Base-by-base conservation (phyloP, 92 coral and sea anemone species). In the Porites cylindrica region DNA sequence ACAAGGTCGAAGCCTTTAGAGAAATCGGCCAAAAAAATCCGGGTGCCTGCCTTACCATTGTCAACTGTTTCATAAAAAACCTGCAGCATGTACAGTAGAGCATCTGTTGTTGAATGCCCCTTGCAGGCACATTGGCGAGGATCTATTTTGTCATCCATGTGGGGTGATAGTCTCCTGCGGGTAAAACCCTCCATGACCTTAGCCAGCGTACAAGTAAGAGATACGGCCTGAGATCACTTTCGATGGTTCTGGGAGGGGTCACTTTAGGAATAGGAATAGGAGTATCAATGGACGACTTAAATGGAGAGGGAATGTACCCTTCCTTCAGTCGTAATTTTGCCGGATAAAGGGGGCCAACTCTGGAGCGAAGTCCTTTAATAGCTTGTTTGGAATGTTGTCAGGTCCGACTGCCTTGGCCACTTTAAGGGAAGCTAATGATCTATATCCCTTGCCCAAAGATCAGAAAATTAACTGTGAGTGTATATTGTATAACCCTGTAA, bases 171-270 rank as follows among this genome's bases (percentile, higher is more conserved):
- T 43, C 89, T 84, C 12, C 24, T 56, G 50, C 87, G 74, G 3
- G 88, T 67, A 81, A 89, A 89, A 17, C 93, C 92, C 76, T 92
- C 95, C 91, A 86, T 75, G 23, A 92, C 86, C 76, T 92, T 82
- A 0, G 91, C 88, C 24, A 92, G 71, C 0, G 93, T 92, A 17
- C 93, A 92, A 3, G 91, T 92, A 1, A 85, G 86, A 9, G 92
- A 91, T 32, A 88, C 88, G 4, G 86, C 52, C 94, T 56, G 8
- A 91, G 76, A 58, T 86, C 93, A 0, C 12, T 86, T 70, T 91
- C 82, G 32, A 86, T 66, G 24, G 70, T 66, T 24, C 70, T 66
- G 4, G 70, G 70, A 17, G 9, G 70, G 16, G 0, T 38, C 47
- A 38, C 6, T 38, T 38, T 38, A 38, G 47, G 47, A 38, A 38